Evolutionary conservation across 1,140 invertebrate species (phyloP).

Genomic region (Hypsibius dujardini): DNA sequence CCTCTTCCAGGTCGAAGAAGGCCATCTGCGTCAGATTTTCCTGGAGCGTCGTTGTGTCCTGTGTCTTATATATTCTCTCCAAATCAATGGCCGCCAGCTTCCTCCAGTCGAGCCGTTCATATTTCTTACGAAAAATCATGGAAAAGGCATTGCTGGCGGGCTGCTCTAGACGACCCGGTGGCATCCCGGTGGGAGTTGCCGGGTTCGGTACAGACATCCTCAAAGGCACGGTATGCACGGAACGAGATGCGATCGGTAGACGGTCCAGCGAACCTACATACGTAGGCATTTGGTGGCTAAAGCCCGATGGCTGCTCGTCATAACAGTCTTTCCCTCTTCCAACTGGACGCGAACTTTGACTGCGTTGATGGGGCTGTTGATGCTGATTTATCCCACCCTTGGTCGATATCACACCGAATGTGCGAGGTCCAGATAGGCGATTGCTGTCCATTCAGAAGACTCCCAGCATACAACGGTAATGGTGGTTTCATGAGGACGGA

Average conservation of each 20-base stretch:
- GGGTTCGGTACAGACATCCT: background rate
- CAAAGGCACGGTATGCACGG: conserved; percentile 10
- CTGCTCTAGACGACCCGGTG: background rate
- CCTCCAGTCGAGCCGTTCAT: background rate
- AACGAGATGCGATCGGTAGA: background rate
- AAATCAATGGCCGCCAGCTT: background rate
- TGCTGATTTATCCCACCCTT: background rate
- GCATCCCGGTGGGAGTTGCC: background rate
- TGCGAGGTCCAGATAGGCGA: background rate
- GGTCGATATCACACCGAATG: background rate
- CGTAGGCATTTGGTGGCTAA: background rate
- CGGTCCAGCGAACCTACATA: background rate
- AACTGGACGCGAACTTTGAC: background rate
- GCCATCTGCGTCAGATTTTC: conserved; percentile 12
- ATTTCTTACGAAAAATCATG: conserved; percentile 14
- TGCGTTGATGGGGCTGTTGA: background rate
- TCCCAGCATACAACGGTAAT: too few species aligned
- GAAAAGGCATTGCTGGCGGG: background rate
- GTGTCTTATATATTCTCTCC: conserved; percentile 8
- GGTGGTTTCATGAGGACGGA: too few species aligned
- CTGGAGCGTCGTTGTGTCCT: background rate
- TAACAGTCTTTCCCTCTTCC: background rate
- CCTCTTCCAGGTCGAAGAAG: conserved; percentile 14
- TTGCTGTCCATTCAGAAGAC: background rate
- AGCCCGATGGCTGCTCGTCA: background rate